Base-by-base conservation (phyloP, 2,888 invertebrate genomes). In the Steromphala cineraria region DNA sequence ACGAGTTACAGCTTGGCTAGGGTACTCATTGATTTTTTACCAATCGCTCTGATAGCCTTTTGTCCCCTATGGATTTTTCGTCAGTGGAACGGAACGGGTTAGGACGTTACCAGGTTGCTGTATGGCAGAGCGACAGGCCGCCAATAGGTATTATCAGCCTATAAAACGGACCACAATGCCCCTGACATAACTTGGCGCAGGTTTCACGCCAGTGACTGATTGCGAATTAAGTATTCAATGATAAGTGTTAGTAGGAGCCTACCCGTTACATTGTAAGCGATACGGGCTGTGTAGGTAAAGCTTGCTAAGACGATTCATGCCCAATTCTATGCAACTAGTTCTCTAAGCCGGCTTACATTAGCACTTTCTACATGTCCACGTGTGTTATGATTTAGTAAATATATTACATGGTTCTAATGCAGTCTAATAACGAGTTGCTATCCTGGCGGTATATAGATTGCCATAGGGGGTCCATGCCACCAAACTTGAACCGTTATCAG, bases 141-240 rank as follows among this genome's bases (percentile, higher is more conserved):
- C 62, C 28, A 24, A 24, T 28, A n/a, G 52, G 75, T 75, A 75
- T 75, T 75, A 75, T 75, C 75, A 52, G 75, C 40, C 21, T 52
- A 75, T 40, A 24, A 46, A 24, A 75, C 19, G 24, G n/a, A 24
- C 75, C 52, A 52, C 75, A 75, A 75, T 21, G 52, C 21, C 10
- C 52, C 75, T 75, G 75, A 75, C 75, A 75, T 75, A 75, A 75
- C 75, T 52, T 40, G 75, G 75, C 24, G 52, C 75, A 52, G 52
- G n/a, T 52, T 40, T 19, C 52, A 53, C 19, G 62, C 62, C 24
- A 21, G 52, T 46, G 75, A 75, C 21, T 46, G 52, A 75, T 75
- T 52, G 17, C 75, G 75, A 19, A 75, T 75, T 75, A 75, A 75
- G 24, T 24, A 75, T 46, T 52, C 24, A 75, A 19, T 75, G 75